Percentiles rank a stretch among this genome's conserved stretches.
These are phyloP conservation scores for Nomada ferruginata DNA, from an alignment of 2,888 invertebrate genomes.

Conservation along the genomic window DNA sequence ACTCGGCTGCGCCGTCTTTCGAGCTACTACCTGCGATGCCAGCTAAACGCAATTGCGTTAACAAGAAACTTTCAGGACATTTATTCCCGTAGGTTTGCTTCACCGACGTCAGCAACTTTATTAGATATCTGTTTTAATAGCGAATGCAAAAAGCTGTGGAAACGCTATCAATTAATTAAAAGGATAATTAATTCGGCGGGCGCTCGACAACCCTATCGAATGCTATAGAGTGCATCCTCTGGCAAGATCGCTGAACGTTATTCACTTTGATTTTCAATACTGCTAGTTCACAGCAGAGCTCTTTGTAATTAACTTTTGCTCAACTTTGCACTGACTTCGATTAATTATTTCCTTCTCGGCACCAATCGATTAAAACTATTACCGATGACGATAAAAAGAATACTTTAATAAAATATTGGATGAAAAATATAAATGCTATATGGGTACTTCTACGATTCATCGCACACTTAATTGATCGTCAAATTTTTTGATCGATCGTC, in stretches of 20 bases:
- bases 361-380: not conserved
- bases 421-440: too few species aligned
- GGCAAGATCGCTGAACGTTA: slow-evolving; percentile 31
- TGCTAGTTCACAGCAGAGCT: not conserved
- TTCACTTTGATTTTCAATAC: slow-evolving; percentile 50
- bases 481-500: slow-evolving; percentile 21
- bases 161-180: slow-evolving; percentile 42
- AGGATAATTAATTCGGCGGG: slow-evolving; percentile 39
- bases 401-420: too few species aligned
- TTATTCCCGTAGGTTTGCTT: slow-evolving; percentile 64
- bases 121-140: slow-evolving; percentile 3
- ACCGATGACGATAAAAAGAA: not conserved
- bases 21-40: slow-evolving; percentile 19
- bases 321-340: slow-evolving; percentile 15
- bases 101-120: slow-evolving; percentile 9
- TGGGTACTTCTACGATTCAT: slow-evolving; percentile 4
- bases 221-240: slow-evolving; percentile 12
- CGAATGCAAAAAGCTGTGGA: not conserved
- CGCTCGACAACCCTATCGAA: slow-evolving; percentile 18
- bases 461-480: slow-evolving; percentile 24
- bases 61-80: slow-evolving; percentile 76
- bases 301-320: slow-evolving; percentile 57
- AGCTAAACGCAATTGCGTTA: slow-evolving; percentile 64
- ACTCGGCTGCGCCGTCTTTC: slow-evolving; percentile 32
- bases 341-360: slow-evolving; percentile 23